These are phyloP conservation scores for Scolopax mira DNA, from an alignment of 2,113 vertebrate species.

Conservation along the genomic window DNA sequence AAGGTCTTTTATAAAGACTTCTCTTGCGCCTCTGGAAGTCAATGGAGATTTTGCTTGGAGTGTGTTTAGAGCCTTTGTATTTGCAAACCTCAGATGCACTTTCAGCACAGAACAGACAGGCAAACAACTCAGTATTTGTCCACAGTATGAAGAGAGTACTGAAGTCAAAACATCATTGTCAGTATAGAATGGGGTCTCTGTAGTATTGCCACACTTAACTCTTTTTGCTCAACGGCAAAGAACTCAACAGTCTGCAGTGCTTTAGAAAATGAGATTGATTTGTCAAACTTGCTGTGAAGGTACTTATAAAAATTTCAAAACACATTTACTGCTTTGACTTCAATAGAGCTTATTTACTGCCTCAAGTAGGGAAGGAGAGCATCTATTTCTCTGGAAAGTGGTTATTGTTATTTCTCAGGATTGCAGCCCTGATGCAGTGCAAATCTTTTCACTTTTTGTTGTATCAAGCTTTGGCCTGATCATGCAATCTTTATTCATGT, in stretches of 20 bases:
- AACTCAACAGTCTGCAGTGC: neutral
- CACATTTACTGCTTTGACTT: neutral
- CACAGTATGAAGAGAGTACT: neutral
- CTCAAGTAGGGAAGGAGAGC: neutral
- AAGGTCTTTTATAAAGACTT: neutral
- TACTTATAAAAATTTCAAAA: constrained; percentile 17
- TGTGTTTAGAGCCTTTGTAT: neutral
- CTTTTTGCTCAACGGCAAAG: neutral
- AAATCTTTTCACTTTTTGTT: neutral
- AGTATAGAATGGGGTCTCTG: neutral
- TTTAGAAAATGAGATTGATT: constrained; percentile 12
- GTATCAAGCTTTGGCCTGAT: neutral
- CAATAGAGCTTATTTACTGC: neutral
- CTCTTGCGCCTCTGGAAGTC: neutral
- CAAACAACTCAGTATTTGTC: constrained; percentile 22
- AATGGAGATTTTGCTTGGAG: neutral
- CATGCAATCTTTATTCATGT: neutral
- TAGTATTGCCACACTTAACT: neutral
- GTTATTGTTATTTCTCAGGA: neutral
- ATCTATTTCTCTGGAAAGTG: neutral
- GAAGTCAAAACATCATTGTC: constrained; percentile 12
- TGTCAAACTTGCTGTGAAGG: constrained; percentile 27
- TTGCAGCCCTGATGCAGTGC: neutral
- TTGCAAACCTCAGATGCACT: constrained; percentile 8
- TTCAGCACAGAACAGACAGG: neutral